A percentile compares a stretch with the other conserved stretches of the same genome.
These are phyloP conservation scores for Artibeus lituratus DNA, from an alignment of 2,797 vertebrate species.

Conservation along the genomic window DNA sequence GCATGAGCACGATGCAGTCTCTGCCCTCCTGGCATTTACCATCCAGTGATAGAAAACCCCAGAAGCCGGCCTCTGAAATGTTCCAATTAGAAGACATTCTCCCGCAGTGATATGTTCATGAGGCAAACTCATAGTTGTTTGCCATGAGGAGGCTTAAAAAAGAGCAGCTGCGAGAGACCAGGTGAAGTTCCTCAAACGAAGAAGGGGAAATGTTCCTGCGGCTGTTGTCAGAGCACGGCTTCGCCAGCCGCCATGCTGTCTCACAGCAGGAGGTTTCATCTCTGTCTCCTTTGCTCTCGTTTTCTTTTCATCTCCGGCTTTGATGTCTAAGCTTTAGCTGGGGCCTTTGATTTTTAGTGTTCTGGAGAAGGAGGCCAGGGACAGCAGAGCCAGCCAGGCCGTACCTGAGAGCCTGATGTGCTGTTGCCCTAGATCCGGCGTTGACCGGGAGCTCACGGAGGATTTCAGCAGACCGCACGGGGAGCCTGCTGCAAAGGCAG, in stretches of 20 bases:
- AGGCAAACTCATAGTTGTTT: not conserved
- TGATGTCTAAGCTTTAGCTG: not conserved
- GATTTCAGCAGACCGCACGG: not conserved
- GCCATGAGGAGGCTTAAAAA: not conserved
- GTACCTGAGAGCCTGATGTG: not conserved
- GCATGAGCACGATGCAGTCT: not conserved
- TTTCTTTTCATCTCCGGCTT: constrained; percentile 19
- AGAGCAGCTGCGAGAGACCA: not conserved
- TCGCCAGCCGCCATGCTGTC: not conserved
- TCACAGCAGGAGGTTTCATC: not conserved
- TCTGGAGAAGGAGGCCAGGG: not conserved
- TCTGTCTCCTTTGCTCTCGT: not conserved
- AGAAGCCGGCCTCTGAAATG: not conserved
- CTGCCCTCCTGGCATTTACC: not conserved
- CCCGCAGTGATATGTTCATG: not conserved
- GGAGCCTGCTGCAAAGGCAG: not conserved
- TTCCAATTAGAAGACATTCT: constrained; percentile 9
- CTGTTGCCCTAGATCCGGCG: not conserved
- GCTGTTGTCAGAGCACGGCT: not conserved
- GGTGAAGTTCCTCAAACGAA: not conserved
- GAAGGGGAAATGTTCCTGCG: not conserved
- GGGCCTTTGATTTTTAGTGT: constrained; percentile 40
- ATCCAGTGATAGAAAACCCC: not conserved
- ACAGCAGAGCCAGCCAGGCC: constrained; percentile 1
- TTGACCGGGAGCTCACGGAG: not conserved